phyloP scores from a whole-genome alignment of 2,113 vertebrate genomes.

The Agelaius phoeniceus region DNA sequence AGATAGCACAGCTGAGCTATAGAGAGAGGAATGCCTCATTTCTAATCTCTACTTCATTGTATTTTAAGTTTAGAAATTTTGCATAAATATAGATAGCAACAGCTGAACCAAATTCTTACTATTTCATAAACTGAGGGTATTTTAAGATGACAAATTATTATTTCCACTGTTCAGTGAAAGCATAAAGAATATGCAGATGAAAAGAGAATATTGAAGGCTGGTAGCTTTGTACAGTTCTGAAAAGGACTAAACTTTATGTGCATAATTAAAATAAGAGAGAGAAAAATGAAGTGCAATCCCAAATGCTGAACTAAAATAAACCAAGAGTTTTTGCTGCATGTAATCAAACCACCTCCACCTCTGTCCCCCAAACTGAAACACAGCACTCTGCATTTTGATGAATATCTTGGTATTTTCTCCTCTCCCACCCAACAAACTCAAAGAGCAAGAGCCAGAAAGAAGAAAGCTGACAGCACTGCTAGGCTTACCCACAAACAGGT shows the following conservation, averaged over 20 bases:
- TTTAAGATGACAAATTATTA: neutral
- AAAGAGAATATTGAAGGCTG: constrained; percentile 5
- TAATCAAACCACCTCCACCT: neutral
- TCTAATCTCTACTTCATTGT: neutral
- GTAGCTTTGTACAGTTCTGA: neutral
- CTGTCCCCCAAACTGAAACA: neutral
- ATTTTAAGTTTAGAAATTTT: constrained; percentile 30
- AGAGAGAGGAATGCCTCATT: neutral
- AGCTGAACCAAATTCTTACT: neutral
- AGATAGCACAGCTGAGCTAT: neutral
- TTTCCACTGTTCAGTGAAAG: neutral
- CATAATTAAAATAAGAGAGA: constrained; percentile 1
- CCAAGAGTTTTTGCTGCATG: neutral
- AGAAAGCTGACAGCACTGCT: neutral
- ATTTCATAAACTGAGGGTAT: neutral
- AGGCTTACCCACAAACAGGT: constrained; percentile 83
- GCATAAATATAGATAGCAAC: constrained; percentile 17
- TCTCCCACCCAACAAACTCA: neutral
- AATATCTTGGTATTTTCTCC: neutral
- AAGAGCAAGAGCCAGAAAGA: neutral
- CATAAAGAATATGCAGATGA: neutral
- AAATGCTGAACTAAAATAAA: neutral
- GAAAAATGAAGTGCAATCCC: neutral
- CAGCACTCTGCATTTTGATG: neutral
- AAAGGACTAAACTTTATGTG: neutral